Base-by-base conservation (phyloP, 2,888 invertebrate genomes). In the Hymenopus coronatus region DNA sequence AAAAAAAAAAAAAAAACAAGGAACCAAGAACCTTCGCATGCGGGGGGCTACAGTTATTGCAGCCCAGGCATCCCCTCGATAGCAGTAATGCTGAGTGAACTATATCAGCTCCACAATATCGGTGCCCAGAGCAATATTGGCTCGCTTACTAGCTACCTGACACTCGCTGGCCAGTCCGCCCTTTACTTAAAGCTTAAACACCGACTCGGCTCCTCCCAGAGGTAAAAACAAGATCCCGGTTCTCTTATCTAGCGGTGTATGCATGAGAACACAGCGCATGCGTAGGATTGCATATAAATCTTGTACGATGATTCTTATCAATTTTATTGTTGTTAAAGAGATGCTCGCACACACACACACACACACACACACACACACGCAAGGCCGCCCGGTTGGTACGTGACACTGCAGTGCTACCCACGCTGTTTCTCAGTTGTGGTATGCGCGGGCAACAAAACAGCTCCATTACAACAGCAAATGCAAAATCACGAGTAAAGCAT, bases 291-390 rank as follows among this genome's bases (percentile, higher is more conserved):
- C 54, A 70, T 85, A 85, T 85, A 85, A 85, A 54, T 85, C 46
- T 46, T 85, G 85, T 85, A 85, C 15, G 28, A 28, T 46, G 85
- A 85, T 85, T n/a, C 20, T 46, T 85, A 85, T 85, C 85, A 85
- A 27, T 46, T 85, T 85, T 40, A 46, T 85, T 25, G 9, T 85
- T 40, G 46, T 27, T 25, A 84, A 84, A 85, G 27, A 85, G 85
- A 85, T 85, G 85, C 46, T n/a, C 85, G 6, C 54, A 70, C 25
- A 54, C 54, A 54, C 54, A n/a, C n/a, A n/a, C n/a, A n/a, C n/a
- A n/a, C n/a, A n/a, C n/a, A n/a, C n/a, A n/a, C n/a, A n/a, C n/a
- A n/a, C 85, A 14, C 54, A 70, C 25, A 54, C 54, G 15, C 54
- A 70, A 70, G 54, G 54, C 54, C 54, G 54, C 20, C 54, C 54